Evolutionary conservation across 53 echinoderm and acorn worm species (phyloP).

Genomic region (Glandiceps talaboti): DNA sequence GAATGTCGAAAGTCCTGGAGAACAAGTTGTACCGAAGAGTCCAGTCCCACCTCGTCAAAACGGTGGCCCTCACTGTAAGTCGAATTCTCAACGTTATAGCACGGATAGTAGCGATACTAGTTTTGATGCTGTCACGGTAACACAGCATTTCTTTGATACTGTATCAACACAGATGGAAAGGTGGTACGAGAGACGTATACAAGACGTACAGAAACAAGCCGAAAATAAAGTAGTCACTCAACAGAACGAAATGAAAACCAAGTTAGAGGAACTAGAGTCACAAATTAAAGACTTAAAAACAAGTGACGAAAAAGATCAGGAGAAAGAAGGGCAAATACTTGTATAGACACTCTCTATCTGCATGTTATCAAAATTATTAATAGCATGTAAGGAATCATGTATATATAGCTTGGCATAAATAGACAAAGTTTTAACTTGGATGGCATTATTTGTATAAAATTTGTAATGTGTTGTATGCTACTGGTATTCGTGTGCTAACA

Average conservation of each 20-base stretch:
- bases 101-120: neutral
- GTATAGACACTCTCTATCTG: no score
- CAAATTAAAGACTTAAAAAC: no score
- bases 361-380: no score
- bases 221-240: neutral
- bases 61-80: neutral
- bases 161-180: conserved; percentile 25
- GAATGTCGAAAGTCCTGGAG: neutral
- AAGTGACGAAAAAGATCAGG: neutral
- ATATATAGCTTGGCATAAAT: no score
- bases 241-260: neutral
- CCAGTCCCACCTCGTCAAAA: neutral
- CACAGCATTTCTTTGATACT: neutral
- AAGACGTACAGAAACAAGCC: conserved; percentile 51
- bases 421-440: no score
- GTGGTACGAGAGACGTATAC: conserved; percentile 63
- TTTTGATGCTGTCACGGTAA: neutral
- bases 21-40: neutral
- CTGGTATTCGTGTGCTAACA: no score
- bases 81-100: neutral
- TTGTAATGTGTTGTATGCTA: no score
- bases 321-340: neutral
- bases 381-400: no score
- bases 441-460: no score
- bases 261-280: neutral